Base-by-base conservation (phyloP, 2,888 invertebrate genomes). In the Pterobdella sp. region DNA sequence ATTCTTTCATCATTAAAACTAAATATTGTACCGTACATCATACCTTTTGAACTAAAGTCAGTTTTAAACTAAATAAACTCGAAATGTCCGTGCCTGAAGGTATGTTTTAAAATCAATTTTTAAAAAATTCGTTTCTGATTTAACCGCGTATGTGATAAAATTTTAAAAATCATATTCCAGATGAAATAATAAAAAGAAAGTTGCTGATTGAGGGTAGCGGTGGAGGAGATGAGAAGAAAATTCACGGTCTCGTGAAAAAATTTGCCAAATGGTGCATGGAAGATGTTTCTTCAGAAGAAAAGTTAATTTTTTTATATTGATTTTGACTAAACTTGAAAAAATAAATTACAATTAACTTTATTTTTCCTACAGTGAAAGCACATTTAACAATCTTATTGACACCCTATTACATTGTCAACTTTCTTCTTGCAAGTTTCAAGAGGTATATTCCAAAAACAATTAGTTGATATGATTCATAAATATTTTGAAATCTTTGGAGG, bases 201-300 rank as follows among this genome's bases (percentile, higher is more conserved):
- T 86, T 97, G 56, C 85, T 96, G 37, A 93, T 96, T 79, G 97
- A 97, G 83, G 97, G 96, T 26, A 96, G 97, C 86, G 96, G 96
- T 7, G 93, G 92, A 14, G 95, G 94, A 31, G 97, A 97, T 81
- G 96, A 97, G 81, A 88, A 94, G 74, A 86, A 94, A 74, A 86
- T 96, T 31, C 93, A 91, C 81, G 89, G 90, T 73, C 85, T 95
- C 29, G 84, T 94, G 14, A 93, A 93, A 85, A 90, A 90, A 3
- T 85, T 85, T 76, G 78, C 84, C 3, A 82, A 84, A 74, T 86
- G 85, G 85, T 80, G 79, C 68, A 77, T 78, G 73, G 78, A 79
- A 34, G 76, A 78, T 75, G 77, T 77, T n/a, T 68, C 74, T n/a
- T 67, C 70, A 22, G 83, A 83, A 75, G 84, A 84, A 72, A 81